Conservation (phyloP, 2,113 vertebrate species). For the Aleadryas rufinucha region DNA sequence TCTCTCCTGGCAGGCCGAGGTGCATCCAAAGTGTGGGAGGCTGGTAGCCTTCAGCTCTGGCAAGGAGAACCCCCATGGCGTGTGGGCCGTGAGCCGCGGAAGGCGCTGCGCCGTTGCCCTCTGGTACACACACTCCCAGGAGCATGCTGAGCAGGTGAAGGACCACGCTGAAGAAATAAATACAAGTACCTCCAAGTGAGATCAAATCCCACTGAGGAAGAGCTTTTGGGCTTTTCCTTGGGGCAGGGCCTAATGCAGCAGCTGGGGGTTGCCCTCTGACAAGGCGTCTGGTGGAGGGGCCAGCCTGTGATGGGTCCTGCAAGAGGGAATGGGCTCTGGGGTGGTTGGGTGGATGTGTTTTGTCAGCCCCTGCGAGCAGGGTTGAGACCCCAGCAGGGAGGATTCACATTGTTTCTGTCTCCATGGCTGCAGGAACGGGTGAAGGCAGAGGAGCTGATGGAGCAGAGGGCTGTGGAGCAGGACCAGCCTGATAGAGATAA, state of each 20-base stretch:
- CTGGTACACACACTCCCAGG: slow-evolving; percentile 90
- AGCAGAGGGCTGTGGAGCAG: neutral
- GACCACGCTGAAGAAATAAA: neutral
- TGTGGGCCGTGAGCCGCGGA: slow-evolving; percentile 85
- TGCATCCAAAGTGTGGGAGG: slow-evolving; percentile 88
- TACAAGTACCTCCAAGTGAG: neutral
- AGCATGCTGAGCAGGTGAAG: slow-evolving; percentile 89
- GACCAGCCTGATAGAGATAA: neutral
- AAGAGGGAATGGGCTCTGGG: neutral
- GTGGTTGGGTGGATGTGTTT: neutral
- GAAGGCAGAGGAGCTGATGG: slow-evolving; percentile 68
- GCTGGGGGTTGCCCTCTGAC: neutral
- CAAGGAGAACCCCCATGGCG: slow-evolving; percentile 90
- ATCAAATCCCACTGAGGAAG: neutral
- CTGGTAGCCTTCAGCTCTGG: slow-evolving; percentile 92
- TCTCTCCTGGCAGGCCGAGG: slow-evolving; percentile 76
- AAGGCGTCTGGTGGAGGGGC: neutral
- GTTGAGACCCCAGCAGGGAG: neutral
- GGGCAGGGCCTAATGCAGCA: neutral
- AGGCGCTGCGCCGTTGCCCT: slow-evolving; percentile 87
- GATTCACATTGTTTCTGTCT: neutral
- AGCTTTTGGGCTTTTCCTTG: neutral
- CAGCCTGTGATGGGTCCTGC: neutral
- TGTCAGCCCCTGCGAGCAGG: neutral
- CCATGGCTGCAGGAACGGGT: slow-evolving; percentile 58